Evolutionary conservation across 1,140 invertebrate genomes (phyloP).

Genomic region (Sitobion miscanthi): DNA sequence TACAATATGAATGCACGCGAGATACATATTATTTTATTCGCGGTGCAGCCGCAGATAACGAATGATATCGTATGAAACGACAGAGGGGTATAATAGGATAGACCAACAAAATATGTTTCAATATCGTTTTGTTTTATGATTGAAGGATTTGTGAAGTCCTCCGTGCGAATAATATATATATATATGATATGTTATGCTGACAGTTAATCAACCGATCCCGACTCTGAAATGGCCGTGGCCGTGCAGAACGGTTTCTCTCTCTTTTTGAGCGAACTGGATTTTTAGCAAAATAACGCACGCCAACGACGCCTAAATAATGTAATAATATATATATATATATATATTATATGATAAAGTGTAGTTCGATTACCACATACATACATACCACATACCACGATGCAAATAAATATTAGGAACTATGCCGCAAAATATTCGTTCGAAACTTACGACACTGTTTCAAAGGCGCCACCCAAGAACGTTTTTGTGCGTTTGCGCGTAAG

Average conservation of each 20-base stretch:
- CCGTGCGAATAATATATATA: background rate
- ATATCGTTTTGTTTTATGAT: constrained; percentile 17
- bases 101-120: background rate
- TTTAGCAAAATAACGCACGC: background rate
- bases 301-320: background rate
- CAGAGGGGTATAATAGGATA: background rate
- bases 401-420: background rate
- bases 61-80: background rate
- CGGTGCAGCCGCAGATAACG: background rate
- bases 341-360: background rate
- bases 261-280: background rate
- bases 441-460: background rate
- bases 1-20: background rate
- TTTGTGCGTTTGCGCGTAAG: background rate
- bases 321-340: background rate
- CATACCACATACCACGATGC: too few relatives aligned
- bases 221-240: background rate
- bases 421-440: background rate
- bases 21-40: background rate
- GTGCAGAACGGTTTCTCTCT: background rate
- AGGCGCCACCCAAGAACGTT: background rate
- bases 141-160: background rate
- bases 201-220: background rate
- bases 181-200: background rate
- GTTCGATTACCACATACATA: background rate